These are phyloP conservation scores for Cynopterus sphinx DNA, from an alignment of 2,797 vertebrate species.

Conservation along the genomic window DNA sequence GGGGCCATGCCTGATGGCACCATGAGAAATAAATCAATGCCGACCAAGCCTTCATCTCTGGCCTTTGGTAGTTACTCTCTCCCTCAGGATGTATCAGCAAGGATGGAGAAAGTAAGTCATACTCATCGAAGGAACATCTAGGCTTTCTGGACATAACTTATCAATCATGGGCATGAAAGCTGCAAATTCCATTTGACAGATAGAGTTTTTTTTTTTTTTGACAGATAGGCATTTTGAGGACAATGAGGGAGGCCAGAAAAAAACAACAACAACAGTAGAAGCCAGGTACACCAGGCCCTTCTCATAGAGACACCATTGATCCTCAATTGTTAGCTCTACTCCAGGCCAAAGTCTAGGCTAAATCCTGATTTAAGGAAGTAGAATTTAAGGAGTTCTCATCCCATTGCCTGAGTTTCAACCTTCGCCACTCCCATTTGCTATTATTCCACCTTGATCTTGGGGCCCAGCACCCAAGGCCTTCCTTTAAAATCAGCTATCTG, in stretches of 20 bases:
- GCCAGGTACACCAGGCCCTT: neutral
- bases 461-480: neutral
- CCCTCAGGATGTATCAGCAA: neutral
- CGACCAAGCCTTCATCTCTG: neutral
- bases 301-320: neutral
- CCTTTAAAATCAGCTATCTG: neutral
- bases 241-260: neutral
- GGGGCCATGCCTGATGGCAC: neutral
- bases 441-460: neutral
- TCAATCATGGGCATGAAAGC: neutral
- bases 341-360: neutral
- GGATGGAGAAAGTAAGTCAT: neutral
- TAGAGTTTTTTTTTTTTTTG: neutral
- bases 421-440: neutral
- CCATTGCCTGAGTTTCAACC: neutral
- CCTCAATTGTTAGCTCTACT: neutral
- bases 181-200: neutral
- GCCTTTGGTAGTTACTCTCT: neutral
- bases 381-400: neutral
- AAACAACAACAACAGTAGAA: neutral
- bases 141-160: neutral
- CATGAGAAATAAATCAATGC: neutral
- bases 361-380: neutral
- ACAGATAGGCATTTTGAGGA: neutral
- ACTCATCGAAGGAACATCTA: neutral